Evolutionary conservation across 2,113 vertebrate species (phyloP), one percentile per base, ranked within the genome.

Genomic region (Lamprologus ornatipinnis): DNA sequence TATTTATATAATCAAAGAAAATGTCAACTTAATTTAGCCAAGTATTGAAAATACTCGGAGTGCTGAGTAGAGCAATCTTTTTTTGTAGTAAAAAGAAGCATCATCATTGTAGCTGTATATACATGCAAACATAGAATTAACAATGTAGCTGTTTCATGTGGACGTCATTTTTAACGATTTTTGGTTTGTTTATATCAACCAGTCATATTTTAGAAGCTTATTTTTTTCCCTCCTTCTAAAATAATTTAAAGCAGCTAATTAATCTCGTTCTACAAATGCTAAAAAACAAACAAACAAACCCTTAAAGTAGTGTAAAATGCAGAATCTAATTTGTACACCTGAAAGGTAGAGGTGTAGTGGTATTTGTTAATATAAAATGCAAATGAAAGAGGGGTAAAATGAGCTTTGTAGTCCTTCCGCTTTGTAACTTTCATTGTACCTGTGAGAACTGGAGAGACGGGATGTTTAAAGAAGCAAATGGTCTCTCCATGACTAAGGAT

Each of bases 401-500:
- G 40, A 55, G 15, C 19, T n/a, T 10, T 84, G 57, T 47, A 47
- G 19, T 70, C 9, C 21, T 80, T 65, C 55, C 37, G 37, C 5
- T 81, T 26, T 70, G 26, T 63, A 81, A 85, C 73, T 19, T 85
- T 8, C 40, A 55, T 65, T 55, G 60, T 58, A 40, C 26, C 42
- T 54, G 6, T 60, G 42, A 55, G 51, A 82, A 31, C 31, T 17
- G 37, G 26, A n/a, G n/a, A 17, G 45, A 54, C 47, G 35, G 35
- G 11, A 45, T 78, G 31, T 84, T 73, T 31, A 35, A 6, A 81
- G 68, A 87, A 80, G 80, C 89, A 86, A 63, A 85, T 89, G 85
- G 75, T 5, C 17, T 82, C 42, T 80, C 68, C 11, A 80, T 60
- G 31, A 42, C 33, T 47, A 81, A 83, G 37, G 21, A 21, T 33